Evolutionary conservation across 2,113 vertebrate genomes (phyloP).

Genomic region (Burhinus bistriatus): DNA sequence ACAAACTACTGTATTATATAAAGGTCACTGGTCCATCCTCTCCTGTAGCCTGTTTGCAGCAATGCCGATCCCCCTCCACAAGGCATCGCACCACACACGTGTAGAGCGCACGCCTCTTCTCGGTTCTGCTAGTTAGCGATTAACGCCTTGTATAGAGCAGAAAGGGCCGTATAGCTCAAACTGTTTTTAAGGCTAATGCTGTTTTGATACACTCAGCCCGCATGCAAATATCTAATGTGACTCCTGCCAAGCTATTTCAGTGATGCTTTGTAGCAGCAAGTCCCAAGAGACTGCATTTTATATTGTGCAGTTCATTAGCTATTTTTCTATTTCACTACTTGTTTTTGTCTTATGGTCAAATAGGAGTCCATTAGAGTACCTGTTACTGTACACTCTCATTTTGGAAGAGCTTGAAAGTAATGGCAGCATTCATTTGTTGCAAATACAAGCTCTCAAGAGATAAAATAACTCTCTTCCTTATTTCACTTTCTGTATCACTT

Average conservation of each 20-base stretch:
- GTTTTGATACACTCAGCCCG: not conserved
- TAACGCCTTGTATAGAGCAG: not conserved
- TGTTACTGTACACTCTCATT: not conserved
- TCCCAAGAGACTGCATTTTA: not conserved
- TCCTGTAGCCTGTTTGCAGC: not conserved
- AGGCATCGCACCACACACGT: not conserved
- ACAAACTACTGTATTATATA: not conserved
- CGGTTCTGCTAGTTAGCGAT: not conserved
- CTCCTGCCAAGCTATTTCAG: not conserved
- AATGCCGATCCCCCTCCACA: not conserved
- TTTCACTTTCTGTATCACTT: not conserved
- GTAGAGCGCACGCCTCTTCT: not conserved
- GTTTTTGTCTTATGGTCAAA: not conserved
- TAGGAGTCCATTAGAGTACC: not conserved
- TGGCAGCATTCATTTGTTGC: not conserved
- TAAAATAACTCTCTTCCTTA: not conserved
- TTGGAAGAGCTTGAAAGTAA: not conserved
- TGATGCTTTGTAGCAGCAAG: not conserved
- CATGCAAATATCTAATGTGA: not conserved
- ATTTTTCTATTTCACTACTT: not conserved
- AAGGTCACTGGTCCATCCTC: not conserved
- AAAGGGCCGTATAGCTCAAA: not conserved
- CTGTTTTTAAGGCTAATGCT: not conserved
- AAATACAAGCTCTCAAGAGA: not conserved
- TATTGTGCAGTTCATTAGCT: not conserved